phyloP scores from a whole-genome alignment of 2,113 vertebrate species.

The Pristiophorus japonicus region DNA sequence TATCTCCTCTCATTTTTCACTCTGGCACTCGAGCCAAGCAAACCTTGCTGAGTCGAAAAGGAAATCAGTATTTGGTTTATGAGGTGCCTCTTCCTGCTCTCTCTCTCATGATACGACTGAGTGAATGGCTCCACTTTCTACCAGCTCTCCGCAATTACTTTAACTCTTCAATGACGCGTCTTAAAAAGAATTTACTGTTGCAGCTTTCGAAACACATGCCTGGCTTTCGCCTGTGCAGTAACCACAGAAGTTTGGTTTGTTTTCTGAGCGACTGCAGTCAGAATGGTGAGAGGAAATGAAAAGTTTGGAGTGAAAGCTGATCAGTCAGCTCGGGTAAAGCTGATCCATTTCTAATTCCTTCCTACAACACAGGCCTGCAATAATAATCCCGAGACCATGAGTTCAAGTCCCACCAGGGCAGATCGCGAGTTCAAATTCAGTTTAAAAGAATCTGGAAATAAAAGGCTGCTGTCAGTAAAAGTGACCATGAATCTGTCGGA shows the following conservation, averaged over 20 bases:
- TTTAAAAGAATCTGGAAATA: neutral
- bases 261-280: neutral
- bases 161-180: conserved; percentile 25
- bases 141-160: conserved; percentile 4
- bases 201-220: conserved; percentile 29
- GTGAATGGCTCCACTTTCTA: conserved; percentile 19
- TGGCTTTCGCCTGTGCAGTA: neutral
- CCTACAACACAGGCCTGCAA: conserved; percentile 15
- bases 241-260: neutral
- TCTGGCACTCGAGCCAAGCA: conserved; percentile 57
- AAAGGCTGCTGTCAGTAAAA: neutral
- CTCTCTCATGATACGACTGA: neutral
- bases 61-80: conserved; percentile 69
- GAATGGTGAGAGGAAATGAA: neutral
- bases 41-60: conserved; percentile 52
- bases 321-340: neutral
- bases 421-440: conserved; percentile 6
- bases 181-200: conserved; percentile 14
- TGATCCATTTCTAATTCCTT: neutral
- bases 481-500: neutral
- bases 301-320: neutral
- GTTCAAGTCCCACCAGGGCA: neutral
- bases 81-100: conserved; percentile 65
- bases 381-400: neutral
- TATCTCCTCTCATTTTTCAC: conserved; percentile 53